Percentiles rank a stretch among this genome's conserved stretches.
These are phyloP conservation scores for Callipepla squamata DNA, from an alignment of 2,113 vertebrate genomes.

Conservation along the genomic window DNA sequence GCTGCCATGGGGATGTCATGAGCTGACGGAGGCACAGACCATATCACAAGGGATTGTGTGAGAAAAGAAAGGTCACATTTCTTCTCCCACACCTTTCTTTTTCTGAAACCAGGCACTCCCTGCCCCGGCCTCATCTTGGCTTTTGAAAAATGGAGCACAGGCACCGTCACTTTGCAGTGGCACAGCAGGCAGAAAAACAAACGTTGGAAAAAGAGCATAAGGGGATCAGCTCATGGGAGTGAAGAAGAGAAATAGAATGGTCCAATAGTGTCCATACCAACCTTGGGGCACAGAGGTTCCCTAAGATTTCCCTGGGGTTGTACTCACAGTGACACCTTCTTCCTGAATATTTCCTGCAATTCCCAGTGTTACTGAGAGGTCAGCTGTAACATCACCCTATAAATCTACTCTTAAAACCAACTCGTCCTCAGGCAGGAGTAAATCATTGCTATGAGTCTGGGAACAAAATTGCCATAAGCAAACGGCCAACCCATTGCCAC, in stretches of 20 bases:
- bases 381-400: not conserved
- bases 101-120: not conserved
- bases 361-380: not conserved
- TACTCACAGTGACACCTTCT: not conserved
- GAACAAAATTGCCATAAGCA: not conserved
- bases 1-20: accelerated
- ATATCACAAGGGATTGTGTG: not conserved
- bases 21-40: not conserved
- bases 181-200: not conserved
- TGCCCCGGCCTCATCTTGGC: not conserved
- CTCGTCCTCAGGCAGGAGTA: not conserved
- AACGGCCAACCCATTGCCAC: not conserved
- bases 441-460: not conserved
- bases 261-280: not conserved
- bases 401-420: not conserved
- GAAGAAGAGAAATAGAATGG: not conserved
- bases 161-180: not conserved
- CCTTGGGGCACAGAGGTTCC: not conserved
- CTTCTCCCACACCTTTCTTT: not conserved
- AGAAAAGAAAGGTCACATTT: not conserved
- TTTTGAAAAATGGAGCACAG: not conserved
- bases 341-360: not conserved
- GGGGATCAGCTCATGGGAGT: not conserved
- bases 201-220: not conserved
- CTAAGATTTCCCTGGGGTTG: too few species aligned